phyloP scores from a whole-genome alignment of 2,888 invertebrate species.

The Penaeus monodon region DNA sequence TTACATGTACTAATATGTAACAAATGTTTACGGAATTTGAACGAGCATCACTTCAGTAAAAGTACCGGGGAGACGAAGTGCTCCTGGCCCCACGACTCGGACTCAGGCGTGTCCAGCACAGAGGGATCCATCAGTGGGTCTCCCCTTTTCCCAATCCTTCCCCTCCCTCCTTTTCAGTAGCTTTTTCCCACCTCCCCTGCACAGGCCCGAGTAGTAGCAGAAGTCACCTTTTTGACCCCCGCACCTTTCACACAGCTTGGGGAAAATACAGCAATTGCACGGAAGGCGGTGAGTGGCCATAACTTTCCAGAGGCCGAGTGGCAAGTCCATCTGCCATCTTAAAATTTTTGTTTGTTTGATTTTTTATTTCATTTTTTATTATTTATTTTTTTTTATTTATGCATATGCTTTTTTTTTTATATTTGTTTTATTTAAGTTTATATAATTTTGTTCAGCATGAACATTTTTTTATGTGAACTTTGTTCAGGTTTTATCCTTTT shows the following conservation, averaged over 20 bases:
- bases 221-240: slow-evolving; percentile 32
- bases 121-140: slow-evolving; percentile 68
- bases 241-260: slow-evolving; percentile 49
- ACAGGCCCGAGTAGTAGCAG: slow-evolving; percentile 32
- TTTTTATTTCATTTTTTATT: too few relatives aligned
- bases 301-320: not conserved
- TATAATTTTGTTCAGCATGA: too few relatives aligned
- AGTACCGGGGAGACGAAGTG: slow-evolving; percentile 78
- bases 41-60: slow-evolving; percentile 61
- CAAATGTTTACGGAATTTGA: slow-evolving; percentile 32
- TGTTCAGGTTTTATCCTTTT: too few relatives aligned
- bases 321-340: too few relatives aligned
- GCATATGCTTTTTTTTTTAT: too few relatives aligned
- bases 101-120: slow-evolving; percentile 69
- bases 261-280: slow-evolving; percentile 56
- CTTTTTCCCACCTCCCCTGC: slow-evolving; percentile 33
- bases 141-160: slow-evolving; percentile 61
- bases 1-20: not conserved
- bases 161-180: slow-evolving; percentile 34
- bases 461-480: too few relatives aligned
- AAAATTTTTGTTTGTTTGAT: too few relatives aligned
- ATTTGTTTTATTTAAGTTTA: too few relatives aligned
- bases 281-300: slow-evolving; percentile 51
- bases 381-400: too few relatives aligned
- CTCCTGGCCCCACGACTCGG: slow-evolving; percentile 75